phyloP scores from a whole-genome alignment of 2,797 vertebrate species.

The Natrix natrix region DNA sequence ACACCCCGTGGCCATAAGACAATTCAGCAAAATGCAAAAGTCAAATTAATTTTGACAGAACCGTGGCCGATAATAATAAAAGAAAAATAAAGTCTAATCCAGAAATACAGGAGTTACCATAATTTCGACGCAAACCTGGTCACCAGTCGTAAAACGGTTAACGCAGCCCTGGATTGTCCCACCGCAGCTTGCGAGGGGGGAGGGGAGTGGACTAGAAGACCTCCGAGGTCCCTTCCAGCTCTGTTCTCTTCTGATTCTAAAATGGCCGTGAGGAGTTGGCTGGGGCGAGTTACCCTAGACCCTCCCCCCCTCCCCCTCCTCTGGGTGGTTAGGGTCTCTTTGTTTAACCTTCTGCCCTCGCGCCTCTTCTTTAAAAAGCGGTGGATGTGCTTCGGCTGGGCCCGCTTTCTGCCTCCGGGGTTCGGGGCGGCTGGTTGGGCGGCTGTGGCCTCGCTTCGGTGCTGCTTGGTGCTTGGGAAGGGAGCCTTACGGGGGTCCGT shows the following conservation, averaged over 20 bases:
- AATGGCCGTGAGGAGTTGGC: neutral
- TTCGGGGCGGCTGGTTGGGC: neutral
- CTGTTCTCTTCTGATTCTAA: too few species aligned
- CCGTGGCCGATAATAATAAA: neutral
- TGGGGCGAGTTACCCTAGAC: neutral
- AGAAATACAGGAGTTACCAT: neutral
- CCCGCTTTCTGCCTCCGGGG: neutral
- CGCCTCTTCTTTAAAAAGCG: neutral
- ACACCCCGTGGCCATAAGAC: fast-evolving
- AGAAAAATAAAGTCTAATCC: neutral
- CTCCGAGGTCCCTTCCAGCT: too few species aligned
- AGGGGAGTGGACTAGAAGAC: too few species aligned
- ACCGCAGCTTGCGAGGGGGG: too few species aligned
- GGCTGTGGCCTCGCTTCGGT: neutral
- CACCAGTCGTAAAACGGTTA: neutral
- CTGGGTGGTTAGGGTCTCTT: neutral
- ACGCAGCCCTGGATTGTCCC: neutral
- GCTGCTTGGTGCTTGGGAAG: neutral
- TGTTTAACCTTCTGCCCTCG: neutral
- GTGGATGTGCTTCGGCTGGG: too few species aligned
- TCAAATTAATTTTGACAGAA: neutral
- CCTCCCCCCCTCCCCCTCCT: neutral
- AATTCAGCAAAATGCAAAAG: neutral
- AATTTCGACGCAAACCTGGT: neutral
- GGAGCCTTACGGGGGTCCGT: neutral